phyloP scores from a whole-genome alignment of 1,140 invertebrate genomes.

The Danaus plexippus region DNA sequence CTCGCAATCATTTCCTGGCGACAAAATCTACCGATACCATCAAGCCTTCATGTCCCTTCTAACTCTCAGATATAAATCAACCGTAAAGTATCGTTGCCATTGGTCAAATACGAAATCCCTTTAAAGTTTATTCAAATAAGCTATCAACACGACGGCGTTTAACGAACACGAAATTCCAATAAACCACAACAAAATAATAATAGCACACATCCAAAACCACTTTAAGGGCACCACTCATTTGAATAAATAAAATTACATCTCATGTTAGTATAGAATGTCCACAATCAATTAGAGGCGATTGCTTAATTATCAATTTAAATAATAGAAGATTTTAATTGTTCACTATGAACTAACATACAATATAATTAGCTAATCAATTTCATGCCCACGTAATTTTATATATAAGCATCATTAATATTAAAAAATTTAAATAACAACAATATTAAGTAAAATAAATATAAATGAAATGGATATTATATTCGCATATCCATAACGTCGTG shows the following conservation, averaged over 20 bases:
- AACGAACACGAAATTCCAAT: slow-evolving; percentile 64
- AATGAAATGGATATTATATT: too few species aligned
- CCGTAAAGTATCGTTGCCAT: slow-evolving; percentile 31
- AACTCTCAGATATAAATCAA: slow-evolving; percentile 59
- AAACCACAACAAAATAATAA: slow-evolving; percentile 66
- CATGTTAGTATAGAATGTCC: slow-evolving; percentile 47
- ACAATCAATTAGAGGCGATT: slow-evolving; percentile 60
- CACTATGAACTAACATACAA: slow-evolving; percentile 39
- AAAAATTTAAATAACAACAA: too few species aligned
- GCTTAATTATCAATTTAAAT: slow-evolving; percentile 66
- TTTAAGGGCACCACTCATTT: slow-evolving; percentile 53
- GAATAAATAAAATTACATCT: slow-evolving; percentile 64
- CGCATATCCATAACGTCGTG: too few species aligned
- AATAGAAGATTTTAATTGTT: slow-evolving; percentile 62
- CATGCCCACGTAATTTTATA: not conserved
- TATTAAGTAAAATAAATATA: too few species aligned
- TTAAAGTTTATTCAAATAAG: slow-evolving; percentile 62
- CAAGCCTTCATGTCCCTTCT: slow-evolving; percentile 49
- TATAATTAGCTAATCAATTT: slow-evolving; percentile 68
- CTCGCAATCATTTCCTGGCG: slow-evolving; percentile 59
- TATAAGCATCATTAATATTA: not conserved
- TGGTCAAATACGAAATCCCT: slow-evolving; percentile 39
- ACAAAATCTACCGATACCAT: slow-evolving; percentile 64
- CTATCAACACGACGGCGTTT: slow-evolving; percentile 47
- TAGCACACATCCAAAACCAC: slow-evolving; percentile 57